These are phyloP conservation scores for Podarcis lilfordi DNA, from an alignment of 2,797 vertebrate genomes.

Conservation along the genomic window DNA sequence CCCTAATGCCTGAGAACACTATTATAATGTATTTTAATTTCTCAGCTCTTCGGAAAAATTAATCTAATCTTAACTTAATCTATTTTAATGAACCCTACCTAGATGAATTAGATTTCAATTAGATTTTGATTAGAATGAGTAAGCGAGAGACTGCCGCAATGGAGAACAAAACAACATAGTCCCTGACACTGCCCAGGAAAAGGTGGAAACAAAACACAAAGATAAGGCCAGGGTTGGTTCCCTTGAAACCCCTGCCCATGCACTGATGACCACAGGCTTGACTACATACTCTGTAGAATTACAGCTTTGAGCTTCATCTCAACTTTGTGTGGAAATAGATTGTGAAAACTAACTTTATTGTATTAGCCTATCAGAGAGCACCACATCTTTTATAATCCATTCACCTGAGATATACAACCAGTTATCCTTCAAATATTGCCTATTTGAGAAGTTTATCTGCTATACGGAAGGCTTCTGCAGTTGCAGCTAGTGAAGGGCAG, in stretches of 20 bases:
- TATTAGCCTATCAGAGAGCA: not conserved
- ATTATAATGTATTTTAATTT: constrained; percentile 57
- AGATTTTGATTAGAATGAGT: constrained; percentile 58
- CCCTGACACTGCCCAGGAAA: constrained; percentile 11
- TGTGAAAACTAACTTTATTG: not conserved
- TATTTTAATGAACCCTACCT: constrained; percentile 56
- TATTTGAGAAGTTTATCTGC: not conserved
- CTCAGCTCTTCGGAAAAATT: constrained; percentile 33
- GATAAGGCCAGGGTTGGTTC: not conserved
- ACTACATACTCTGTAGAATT: not conserved
- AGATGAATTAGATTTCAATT: constrained; percentile 63
- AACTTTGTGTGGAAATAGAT: not conserved
- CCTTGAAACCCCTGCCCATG: not conserved
- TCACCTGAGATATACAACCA: not conserved
- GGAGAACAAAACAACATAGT: constrained; percentile 41
- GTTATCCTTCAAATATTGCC: not conserved
- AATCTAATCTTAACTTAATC: constrained; percentile 60
- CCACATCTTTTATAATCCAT: not conserved
- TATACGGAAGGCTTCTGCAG: not conserved
- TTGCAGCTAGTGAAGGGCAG: not conserved
- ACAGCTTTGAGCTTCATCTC: not conserved
- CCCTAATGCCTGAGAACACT: constrained; percentile 23
- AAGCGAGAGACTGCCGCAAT: constrained; percentile 26
- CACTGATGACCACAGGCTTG: constrained; percentile 9
- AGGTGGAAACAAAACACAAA: constrained; percentile 31